These are phyloP conservation scores for Eulacestoma nigropectus DNA, from an alignment of 2,113 vertebrate species.

Conservation along the genomic window DNA sequence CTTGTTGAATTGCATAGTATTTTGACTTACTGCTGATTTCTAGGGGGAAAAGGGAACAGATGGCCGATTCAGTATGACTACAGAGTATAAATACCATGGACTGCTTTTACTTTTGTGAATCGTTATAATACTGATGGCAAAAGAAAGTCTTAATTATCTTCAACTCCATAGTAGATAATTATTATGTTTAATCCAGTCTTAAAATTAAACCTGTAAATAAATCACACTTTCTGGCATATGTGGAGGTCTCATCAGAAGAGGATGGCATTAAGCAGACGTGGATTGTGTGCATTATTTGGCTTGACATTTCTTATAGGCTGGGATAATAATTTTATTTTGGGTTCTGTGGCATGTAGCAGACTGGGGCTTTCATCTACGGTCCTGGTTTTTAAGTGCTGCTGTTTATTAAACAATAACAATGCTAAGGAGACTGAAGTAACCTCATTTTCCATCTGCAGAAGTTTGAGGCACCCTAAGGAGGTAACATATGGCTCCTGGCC, in stretches of 20 bases:
- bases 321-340: not conserved
- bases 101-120: not conserved
- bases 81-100: not conserved
- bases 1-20: conserved; percentile 81
- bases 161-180: not conserved
- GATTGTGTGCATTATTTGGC: not conserved
- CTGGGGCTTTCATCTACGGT: not conserved
- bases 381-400: not conserved
- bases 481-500: not conserved
- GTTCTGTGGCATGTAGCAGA: not conserved
- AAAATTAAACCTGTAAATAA: not conserved
- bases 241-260: not conserved
- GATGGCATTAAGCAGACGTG: not conserved
- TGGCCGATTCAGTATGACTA: not conserved
- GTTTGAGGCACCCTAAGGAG: not conserved
- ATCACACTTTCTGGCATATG: not conserved
- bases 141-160: not conserved
- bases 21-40: conserved; percentile 88
- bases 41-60: conserved; percentile 50
- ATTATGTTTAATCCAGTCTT: not conserved
- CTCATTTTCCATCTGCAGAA: not conserved
- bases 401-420: not conserved
- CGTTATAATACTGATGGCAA: not conserved
- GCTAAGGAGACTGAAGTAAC: not conserved
- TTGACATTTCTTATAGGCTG: not conserved